Evolutionary conservation across 1,140 invertebrate genomes (phyloP).

Genomic region (Gyrodactylus bullatarudis): DNA sequence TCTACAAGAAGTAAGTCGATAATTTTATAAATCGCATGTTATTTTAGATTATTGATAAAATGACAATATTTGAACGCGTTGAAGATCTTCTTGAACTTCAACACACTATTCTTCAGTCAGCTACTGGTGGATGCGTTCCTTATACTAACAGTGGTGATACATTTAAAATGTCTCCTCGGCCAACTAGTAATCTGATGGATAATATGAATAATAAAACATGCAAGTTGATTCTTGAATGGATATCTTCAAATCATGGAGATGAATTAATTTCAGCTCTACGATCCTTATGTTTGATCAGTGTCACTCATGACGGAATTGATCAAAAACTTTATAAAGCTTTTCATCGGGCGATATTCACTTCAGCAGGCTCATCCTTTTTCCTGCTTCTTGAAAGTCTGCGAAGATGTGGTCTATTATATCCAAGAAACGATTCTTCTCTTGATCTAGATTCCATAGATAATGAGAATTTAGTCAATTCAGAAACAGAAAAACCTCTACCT

Average conservation of each 20-base stretch:
- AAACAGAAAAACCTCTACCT: too few relatives aligned
- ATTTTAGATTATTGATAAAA: background rate
- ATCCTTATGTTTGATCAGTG: background rate
- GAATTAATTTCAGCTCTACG: background rate
- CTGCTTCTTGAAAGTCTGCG: background rate
- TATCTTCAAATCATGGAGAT: background rate
- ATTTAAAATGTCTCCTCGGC: background rate
- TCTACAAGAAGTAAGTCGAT: background rate
- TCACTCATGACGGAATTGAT: background rate
- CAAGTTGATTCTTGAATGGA: background rate
- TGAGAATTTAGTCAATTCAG: too few relatives aligned
- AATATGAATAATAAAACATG: background rate
- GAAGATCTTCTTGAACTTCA: background rate
- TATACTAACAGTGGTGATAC: background rate
- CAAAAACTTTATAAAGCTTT: background rate
- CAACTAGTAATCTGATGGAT: background rate
- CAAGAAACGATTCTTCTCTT: background rate
- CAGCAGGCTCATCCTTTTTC: background rate
- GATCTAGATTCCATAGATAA: background rate
- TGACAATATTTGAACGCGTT: background rate
- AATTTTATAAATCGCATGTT: background rate
- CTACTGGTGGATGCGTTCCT: background rate
- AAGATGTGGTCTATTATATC: background rate
- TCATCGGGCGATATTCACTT: background rate
- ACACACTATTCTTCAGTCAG: background rate